Percentiles rank a stretch among this genome's conserved stretches.
phyloP scores from a whole-genome alignment of 2,888 invertebrate species.

The Hirtodrosophila alboralis region DNA sequence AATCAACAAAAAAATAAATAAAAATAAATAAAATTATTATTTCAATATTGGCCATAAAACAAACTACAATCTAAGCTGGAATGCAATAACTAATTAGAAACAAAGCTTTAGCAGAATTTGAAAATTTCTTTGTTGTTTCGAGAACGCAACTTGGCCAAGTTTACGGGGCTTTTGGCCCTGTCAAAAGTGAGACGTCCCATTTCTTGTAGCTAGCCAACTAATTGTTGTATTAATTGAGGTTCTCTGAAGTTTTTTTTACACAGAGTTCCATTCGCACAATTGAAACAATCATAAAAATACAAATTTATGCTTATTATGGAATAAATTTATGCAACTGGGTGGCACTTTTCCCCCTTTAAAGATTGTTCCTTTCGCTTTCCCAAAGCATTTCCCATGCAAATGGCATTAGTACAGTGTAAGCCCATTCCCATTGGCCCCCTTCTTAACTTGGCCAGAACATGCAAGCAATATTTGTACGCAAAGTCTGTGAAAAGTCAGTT shows the following conservation, averaged over 20 bases:
- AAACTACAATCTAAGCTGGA: too few species aligned
- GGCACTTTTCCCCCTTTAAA: conserved; percentile 47
- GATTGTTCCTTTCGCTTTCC: conserved; percentile 38
- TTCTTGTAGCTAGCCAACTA: conserved; percentile 62
- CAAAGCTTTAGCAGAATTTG: too few species aligned
- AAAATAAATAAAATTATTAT: too few species aligned
- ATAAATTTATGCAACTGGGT: conserved; percentile 72
- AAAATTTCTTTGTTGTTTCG: too few species aligned
- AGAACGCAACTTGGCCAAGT: neutral
- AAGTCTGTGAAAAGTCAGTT: conserved; percentile 4
- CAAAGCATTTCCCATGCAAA: conserved; percentile 36
- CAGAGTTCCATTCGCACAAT: conserved; percentile 17
- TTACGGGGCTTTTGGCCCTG: conserved; percentile 5
- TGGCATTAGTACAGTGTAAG: conserved; percentile 15
- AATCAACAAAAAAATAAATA: too few species aligned
- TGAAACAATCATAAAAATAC: conserved; percentile 65
- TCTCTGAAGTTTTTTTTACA: too few species aligned
- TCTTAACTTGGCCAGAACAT: conserved; percentile 34
- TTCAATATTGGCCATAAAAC: too few species aligned
- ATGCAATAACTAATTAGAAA: too few species aligned
- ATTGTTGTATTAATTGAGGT: conserved; percentile 56
- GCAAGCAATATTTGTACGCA: conserved; percentile 25
- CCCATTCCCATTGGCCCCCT: conserved; percentile 20
- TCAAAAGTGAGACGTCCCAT: conserved; percentile 50
- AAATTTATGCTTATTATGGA: conserved; percentile 63